phyloP scores from a whole-genome alignment of 2,797 vertebrate species.

The Muscicapa comitata region DNA sequence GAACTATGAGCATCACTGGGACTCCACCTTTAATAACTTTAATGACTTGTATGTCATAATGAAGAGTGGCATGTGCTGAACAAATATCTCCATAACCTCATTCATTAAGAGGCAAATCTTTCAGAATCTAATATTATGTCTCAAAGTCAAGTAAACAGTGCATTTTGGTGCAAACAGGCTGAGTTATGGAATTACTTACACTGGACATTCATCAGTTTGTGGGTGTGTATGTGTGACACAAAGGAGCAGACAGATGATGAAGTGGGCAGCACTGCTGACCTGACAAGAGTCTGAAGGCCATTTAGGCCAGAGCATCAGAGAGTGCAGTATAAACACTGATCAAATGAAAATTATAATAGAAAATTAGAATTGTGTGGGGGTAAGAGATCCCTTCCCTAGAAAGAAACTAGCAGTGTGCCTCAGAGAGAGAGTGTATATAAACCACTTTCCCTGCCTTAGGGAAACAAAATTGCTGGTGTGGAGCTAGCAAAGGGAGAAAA shows the following conservation, averaged over 20 bases:
- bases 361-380: background rate
- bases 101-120: background rate
- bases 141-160: slow-evolving; percentile 41
- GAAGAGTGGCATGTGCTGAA: slow-evolving; percentile 23
- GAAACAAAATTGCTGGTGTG: background rate
- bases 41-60: slow-evolving; percentile 3
- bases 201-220: background rate
- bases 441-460: background rate
- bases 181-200: slow-evolving; percentile 57
- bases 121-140: background rate
- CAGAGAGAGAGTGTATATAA: background rate
- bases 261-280: background rate
- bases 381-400: background rate
- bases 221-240: slow-evolving; percentile 22
- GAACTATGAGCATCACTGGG: background rate
- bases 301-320: background rate
- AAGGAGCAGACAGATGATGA: background rate
- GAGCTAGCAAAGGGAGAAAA: background rate
- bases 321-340: background rate
- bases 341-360: background rate
- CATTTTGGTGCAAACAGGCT: slow-evolving; percentile 21
- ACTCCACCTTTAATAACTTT: slow-evolving; percentile 43
- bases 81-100: slow-evolving; percentile 62
- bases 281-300: background rate
- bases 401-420: background rate